These are phyloP conservation scores for Pachyuromys duprasi DNA, from an alignment of 2,797 vertebrate genomes.

Conservation along the genomic window DNA sequence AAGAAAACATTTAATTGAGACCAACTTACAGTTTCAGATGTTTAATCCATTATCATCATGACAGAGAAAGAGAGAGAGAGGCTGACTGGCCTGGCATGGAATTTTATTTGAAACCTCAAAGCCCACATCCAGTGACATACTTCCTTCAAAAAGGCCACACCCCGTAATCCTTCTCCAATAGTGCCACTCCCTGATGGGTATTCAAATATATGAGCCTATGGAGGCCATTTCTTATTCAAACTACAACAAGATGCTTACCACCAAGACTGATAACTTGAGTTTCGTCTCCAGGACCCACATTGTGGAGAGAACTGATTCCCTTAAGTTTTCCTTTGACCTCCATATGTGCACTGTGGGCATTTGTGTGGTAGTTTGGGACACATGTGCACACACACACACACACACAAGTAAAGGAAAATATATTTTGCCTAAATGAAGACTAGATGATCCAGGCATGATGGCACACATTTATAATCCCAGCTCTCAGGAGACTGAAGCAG, in stretches of 20 bases:
- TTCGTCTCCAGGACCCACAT: background rate
- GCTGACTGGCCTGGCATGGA: background rate
- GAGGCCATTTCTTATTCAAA: background rate
- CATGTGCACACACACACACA: background rate
- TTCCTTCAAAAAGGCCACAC: background rate
- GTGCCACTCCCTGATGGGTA: background rate
- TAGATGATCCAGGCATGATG: background rate
- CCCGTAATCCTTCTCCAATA: background rate
- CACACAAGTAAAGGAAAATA: background rate
- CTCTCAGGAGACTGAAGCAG: background rate
- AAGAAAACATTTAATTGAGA: background rate
- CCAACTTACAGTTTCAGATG: background rate
- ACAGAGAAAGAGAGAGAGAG: too few relatives aligned
- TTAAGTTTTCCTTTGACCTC: background rate
- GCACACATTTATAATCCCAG: background rate
- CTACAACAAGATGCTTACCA: background rate
- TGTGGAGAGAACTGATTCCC: background rate
- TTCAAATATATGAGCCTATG: background rate
- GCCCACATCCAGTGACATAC: background rate
- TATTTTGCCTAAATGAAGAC: background rate
- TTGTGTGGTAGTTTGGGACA: background rate
- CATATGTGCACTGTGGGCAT: too few relatives aligned
- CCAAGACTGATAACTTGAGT: background rate
- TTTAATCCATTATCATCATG: background rate
- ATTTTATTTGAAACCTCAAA: too few relatives aligned